Conservation (phyloP, 2,888 invertebrate species). For the Timema cristinae region DNA sequence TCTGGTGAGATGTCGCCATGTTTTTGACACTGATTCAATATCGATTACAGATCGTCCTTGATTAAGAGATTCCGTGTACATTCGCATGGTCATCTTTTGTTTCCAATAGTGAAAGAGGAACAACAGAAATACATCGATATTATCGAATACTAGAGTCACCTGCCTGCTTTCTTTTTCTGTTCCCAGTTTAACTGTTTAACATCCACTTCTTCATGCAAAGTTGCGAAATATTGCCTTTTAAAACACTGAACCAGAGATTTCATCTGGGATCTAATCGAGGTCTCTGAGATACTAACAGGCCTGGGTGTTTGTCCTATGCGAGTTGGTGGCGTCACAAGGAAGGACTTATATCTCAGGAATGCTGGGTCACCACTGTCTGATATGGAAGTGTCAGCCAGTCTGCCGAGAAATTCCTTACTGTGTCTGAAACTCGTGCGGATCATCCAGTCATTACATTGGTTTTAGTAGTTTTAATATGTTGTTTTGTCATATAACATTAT, state of each 20-base stretch:
- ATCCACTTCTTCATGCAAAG: neutral
- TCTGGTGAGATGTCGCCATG: neutral
- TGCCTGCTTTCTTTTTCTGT: neutral
- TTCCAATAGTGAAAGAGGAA: neutral
- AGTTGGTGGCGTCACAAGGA: too few relatives aligned
- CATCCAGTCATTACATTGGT: too few relatives aligned
- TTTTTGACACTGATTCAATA: neutral
- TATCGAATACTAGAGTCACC: neutral
- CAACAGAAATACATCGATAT: conserved; percentile 3
- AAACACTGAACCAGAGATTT: neutral
- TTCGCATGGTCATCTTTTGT: neutral
- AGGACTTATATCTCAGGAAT: too few relatives aligned
- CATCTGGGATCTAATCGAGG: neutral
- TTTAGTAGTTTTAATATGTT: too few relatives aligned
- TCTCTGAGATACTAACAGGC: neutral
- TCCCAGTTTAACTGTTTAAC: conserved; percentile 1
- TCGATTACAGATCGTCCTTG: neutral
- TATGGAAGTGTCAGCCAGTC: neutral
- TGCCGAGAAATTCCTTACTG: neutral
- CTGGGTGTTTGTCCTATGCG: too few relatives aligned
- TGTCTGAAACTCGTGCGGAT: neutral
- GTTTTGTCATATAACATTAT: too few relatives aligned
- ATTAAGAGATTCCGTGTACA: conserved; percentile 1
- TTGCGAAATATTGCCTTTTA: neutral
- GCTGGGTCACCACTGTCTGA: too few relatives aligned